Evolutionary conservation across 1,140 invertebrate species (phyloP).

Genomic region (Aphidius gifuensis): DNA sequence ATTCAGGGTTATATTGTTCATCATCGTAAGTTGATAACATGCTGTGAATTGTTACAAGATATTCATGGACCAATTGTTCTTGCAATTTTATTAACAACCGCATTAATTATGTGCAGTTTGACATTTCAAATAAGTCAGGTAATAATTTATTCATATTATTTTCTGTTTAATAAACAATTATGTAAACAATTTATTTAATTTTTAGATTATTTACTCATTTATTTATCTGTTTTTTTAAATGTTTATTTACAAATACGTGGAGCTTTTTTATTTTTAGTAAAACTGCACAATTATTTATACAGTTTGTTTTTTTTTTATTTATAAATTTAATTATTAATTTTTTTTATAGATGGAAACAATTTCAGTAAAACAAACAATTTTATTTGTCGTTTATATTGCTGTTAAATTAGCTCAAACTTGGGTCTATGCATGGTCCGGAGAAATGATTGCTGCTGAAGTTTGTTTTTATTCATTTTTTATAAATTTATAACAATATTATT

Average conservation of each 20-base stretch:
- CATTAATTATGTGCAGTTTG: slow-evolving; percentile 13
- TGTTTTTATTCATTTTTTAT: too few species aligned
- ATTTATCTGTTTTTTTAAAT: neutral
- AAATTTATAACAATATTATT: too few species aligned
- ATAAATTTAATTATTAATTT: neutral
- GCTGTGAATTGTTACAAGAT: neutral
- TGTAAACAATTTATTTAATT: neutral
- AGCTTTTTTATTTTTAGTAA: too few species aligned
- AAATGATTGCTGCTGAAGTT: slow-evolving; percentile 4
- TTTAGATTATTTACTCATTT: neutral
- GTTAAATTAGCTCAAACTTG: slow-evolving; percentile 9
- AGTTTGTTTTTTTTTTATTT: neutral
- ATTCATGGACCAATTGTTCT: slow-evolving; percentile 17
- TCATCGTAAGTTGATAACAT: neutral
- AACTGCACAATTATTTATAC: neutral
- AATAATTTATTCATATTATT: neutral
- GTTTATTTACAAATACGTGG: too few species aligned
- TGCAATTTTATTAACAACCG: slow-evolving; percentile 9
- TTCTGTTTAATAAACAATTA: neutral
- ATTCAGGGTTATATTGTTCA: neutral
- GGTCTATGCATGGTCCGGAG: slow-evolving; percentile 12
- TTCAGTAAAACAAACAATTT: neutral
- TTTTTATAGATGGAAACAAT: neutral
- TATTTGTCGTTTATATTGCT: neutral
- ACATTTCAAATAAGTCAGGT: slow-evolving; percentile 19